Conservation (phyloP, 1,140 invertebrate species). For the Eufriesea mexicana region DNA sequence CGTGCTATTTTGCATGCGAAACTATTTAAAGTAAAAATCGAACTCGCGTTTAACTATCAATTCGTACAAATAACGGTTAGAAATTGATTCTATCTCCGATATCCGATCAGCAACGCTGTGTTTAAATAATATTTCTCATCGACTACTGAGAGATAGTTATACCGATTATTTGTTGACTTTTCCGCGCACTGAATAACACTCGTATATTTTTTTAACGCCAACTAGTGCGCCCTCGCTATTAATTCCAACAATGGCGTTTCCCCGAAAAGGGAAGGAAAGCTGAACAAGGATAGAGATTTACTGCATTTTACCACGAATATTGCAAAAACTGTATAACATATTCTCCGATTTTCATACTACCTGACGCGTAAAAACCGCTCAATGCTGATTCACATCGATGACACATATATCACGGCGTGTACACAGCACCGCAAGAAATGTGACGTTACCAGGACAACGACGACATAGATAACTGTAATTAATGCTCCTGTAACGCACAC, state of each 20-base stretch:
- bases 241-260: neutral
- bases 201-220: neutral
- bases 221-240: neutral
- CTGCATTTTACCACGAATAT: neutral
- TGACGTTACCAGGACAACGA: conserved; percentile 16
- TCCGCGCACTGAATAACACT: neutral
- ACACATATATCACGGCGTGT: neutral
- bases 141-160: neutral
- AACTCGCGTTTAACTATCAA: conserved; percentile 1
- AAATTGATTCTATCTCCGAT: conserved; percentile 26
- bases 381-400: neutral
- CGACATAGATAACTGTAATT: conserved; percentile 37
- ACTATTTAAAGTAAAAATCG: conserved; percentile 27
- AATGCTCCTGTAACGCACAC: conserved; percentile 21
- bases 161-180: neutral
- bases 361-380: conserved; percentile 14
- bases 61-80: conserved; percentile 7
- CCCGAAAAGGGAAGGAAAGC: neutral
- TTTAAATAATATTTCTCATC: conserved; percentile 37
- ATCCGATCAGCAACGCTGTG: neutral
- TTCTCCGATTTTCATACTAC: neutral
- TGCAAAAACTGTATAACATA: neutral
- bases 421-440: conserved; percentile 2
- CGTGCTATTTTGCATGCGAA: conserved; percentile 12
- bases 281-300: neutral